phyloP scores from a whole-genome alignment of 2,797 vertebrate species.

The Peromyscus eremicus region DNA sequence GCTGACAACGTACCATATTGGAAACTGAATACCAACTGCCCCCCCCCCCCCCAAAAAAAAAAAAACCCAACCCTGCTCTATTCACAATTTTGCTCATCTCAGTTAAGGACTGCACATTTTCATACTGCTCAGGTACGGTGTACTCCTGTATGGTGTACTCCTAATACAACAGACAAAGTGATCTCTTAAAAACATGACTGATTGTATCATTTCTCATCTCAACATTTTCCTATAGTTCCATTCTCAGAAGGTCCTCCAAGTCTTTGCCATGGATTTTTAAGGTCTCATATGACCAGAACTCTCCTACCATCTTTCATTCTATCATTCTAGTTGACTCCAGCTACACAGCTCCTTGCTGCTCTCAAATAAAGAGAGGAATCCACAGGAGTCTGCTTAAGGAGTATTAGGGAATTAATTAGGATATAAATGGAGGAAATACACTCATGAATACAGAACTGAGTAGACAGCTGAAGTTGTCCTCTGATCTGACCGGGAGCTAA shows the following conservation, averaged over 20 bases:
- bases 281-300: not conserved
- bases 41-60: not conserved
- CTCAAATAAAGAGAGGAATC: not conserved
- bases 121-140: not conserved
- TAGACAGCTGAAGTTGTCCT: too few species aligned
- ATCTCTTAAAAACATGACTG: slow-evolving; percentile 17
- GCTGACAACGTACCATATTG: not conserved
- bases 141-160: not conserved
- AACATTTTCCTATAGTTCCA: not conserved
- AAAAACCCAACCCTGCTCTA: not conserved
- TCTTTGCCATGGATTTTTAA: not conserved
- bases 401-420: too few species aligned
- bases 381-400: too few species aligned
- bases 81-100: not conserved
- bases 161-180: not conserved
- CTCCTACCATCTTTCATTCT: not conserved
- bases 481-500: too few species aligned
- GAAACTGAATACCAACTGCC: not conserved
- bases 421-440: too few species aligned
- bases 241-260: not conserved
- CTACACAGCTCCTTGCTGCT: not conserved
- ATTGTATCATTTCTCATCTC: not conserved
- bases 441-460: too few species aligned
- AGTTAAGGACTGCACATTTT: not conserved
- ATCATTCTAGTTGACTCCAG: not conserved